Evolutionary conservation across 2,113 vertebrate genomes (phyloP), one percentile per base, ranked within the genome.

Genomic region (Ancistrus triradiatus): DNA sequence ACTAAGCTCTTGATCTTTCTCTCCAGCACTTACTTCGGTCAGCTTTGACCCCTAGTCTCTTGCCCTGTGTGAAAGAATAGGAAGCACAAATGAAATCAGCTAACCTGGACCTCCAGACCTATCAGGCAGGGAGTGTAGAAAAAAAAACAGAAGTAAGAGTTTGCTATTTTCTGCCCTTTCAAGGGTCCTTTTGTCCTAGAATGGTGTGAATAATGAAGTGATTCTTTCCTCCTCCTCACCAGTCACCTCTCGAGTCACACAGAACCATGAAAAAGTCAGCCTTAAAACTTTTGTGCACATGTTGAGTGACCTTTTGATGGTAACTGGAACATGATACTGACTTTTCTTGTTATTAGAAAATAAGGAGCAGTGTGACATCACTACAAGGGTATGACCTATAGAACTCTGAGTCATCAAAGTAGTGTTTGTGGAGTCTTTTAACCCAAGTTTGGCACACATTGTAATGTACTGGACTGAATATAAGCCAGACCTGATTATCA

Each of bases 1-100:
- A 21, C 59, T 68, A 62, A 51, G 64, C 71, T 68, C 64, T 74
- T 66, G 38, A 74, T 69, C 59, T 68, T 27, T 59, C 61, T 62
- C 51, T 42, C 44, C 31, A 24, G 31, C 31, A 37, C 72, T 74
- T 63, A 59, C 72, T 57, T 69, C 43, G 2, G n/a, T 61, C 44
- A 48, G 17, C 51, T 71, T 55, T 66, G 66, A 72, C 50, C 61
- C 38, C 33, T 72, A 60, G 66, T 68, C 58, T 53, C 67, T 71
- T 48, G 8, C 43, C 64, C 18, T 40, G 58, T 51, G 68, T 68
- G 53, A 66, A 65, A 74, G 46, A 74, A 67, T 66, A 68, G 46
- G 64, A 71, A 63, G 57, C 43, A 60, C 63, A 64, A 64, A 68
- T 65, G 49, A 59, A 71, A 64, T 55, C 22, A 68, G 55, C 38